These are phyloP conservation scores for Molossus alvarezi DNA, from an alignment of 2,797 vertebrate species.

Conservation along the genomic window DNA sequence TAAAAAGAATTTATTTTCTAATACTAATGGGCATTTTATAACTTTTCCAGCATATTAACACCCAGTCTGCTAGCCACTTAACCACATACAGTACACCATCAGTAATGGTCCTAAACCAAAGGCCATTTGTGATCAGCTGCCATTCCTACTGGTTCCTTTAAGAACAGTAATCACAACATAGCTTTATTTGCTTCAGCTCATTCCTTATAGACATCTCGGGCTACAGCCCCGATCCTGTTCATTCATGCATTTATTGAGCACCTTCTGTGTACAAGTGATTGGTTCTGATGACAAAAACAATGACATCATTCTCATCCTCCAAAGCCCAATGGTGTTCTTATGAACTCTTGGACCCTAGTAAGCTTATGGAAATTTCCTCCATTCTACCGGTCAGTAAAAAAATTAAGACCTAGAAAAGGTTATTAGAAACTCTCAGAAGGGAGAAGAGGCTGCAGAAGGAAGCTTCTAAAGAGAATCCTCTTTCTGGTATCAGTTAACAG, in stretches of 20 bases:
- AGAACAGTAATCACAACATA: background rate
- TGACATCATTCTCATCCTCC: background rate
- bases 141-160: background rate
- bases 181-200: background rate
- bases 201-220: background rate
- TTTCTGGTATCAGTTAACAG: background rate
- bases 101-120: background rate
- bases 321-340: background rate
- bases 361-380: background rate
- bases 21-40: constrained; percentile 30
- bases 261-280: background rate
- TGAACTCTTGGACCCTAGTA: background rate
- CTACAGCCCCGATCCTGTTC: background rate
- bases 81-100: background rate
- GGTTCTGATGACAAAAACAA: background rate
- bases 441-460: background rate
- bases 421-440: background rate
- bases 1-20: background rate
- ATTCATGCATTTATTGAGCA: background rate
- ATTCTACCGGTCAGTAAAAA: background rate
- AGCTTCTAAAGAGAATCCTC: background rate
- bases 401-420: background rate
- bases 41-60: constrained; percentile 7
- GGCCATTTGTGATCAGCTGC: background rate
- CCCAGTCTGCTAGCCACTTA: background rate